Evolutionary conservation across 2,113 vertebrate species (phyloP).

Genomic region (Nerophis ophidion): DNA sequence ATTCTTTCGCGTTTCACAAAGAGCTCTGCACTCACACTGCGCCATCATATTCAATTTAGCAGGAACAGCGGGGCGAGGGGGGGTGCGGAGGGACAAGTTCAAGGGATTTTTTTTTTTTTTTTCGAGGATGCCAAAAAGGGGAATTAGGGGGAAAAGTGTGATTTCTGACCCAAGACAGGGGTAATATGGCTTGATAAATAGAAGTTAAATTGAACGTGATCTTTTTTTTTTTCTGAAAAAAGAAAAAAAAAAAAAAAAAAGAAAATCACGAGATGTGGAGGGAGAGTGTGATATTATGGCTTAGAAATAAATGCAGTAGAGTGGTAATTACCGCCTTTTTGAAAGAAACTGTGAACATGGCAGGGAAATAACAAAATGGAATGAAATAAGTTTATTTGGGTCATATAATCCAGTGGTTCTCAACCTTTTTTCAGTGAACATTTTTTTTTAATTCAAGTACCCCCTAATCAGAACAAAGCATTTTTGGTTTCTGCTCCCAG

Average conservation of each 20-base stretch:
- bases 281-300: constrained; percentile 19
- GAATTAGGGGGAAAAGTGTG: constrained; percentile 36
- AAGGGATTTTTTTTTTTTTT: constrained; percentile 16
- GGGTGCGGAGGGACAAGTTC: not conserved
- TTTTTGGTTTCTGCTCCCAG: too few species aligned
- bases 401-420: too few species aligned
- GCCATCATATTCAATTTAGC: constrained; percentile 48
- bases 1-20: constrained; percentile 39
- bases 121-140: constrained; percentile 26
- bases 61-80: constrained; percentile 17
- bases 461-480: too few species aligned
- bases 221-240: constrained; percentile 37
- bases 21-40: constrained; percentile 25
- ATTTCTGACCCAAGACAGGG: constrained; percentile 38
- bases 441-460: too few species aligned
- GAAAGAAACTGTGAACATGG: not conserved
- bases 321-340: constrained; percentile 33
- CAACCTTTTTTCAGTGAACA: too few species aligned
- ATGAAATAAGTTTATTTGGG: too few species aligned
- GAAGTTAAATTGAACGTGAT: constrained; percentile 46
- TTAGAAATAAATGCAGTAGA: constrained; percentile 25
- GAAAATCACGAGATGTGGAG: not conserved
- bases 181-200: constrained; percentile 38
- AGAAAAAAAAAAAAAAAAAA: too few species aligned
- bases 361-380: constrained; percentile 12